Evolutionary conservation across 2,888 invertebrate genomes (phyloP).

Genomic region (Thumatha senex): DNA sequence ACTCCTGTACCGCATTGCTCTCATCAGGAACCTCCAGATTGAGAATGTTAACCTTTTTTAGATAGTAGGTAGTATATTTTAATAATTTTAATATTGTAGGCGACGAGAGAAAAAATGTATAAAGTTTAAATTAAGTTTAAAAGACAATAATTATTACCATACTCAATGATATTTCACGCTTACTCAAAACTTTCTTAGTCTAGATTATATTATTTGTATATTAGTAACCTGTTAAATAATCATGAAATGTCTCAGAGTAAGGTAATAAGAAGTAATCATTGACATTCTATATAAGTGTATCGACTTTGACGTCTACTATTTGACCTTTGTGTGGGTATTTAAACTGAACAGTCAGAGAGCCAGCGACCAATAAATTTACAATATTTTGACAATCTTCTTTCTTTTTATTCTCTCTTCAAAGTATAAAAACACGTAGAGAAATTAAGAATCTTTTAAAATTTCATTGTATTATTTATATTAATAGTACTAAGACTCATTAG

Average conservation of each 20-base stretch:
- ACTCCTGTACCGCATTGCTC: conserved; percentile 77
- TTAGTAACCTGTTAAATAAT: no score
- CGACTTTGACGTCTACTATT: neutral
- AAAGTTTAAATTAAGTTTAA: neutral
- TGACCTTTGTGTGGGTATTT: neutral
- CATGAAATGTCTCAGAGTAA: neutral
- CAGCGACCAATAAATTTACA: neutral
- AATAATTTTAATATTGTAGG: conserved; percentile 29
- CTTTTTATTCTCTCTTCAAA: neutral
- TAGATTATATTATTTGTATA: no score
- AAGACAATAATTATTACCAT: neutral
- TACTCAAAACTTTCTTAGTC: no score
- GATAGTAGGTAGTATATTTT: conserved; percentile 48
- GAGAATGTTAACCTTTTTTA: conserved; percentile 34
- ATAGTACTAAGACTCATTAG: no score
- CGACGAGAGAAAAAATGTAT: conserved; percentile 7
- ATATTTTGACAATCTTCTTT: neutral
- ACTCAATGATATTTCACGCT: no score
- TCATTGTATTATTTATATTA: no score
- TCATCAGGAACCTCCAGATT: conserved; percentile 72
- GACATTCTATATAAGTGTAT: neutral
- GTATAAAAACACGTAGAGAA: no score
- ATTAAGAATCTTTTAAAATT: no score
- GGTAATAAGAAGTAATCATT: neutral
- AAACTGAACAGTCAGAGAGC: neutral